phyloP scores from a whole-genome alignment of 2,797 vertebrate genomes.

The Squalus acanthias region DNA sequence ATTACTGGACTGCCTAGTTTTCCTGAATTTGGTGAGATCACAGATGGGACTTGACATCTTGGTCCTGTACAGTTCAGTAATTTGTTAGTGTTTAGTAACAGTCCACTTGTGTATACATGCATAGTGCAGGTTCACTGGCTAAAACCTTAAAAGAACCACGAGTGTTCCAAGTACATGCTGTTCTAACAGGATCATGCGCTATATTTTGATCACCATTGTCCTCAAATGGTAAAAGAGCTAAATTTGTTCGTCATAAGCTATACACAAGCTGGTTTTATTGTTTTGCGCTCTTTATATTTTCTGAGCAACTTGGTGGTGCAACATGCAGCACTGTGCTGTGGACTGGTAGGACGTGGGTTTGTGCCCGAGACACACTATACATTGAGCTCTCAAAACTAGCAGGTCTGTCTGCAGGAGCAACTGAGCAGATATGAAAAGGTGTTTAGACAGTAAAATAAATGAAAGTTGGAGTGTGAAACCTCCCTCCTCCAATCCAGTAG shows the following conservation, averaged over 20 bases:
- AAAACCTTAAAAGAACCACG: neutral
- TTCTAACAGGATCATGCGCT: neutral
- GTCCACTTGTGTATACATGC: neutral
- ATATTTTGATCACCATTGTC: neutral
- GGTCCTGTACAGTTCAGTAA: neutral
- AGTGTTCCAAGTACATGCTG: constrained; percentile 10
- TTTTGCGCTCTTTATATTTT: neutral
- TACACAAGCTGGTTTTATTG: neutral
- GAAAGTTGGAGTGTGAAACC: neutral
- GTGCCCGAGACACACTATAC: neutral
- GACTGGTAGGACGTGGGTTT: neutral
- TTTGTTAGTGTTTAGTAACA: neutral
- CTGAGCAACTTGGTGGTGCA: neutral
- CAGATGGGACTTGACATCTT: neutral
- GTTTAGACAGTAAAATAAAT: neutral
- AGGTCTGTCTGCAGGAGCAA: neutral
- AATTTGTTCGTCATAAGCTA: neutral
- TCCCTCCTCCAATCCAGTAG: neutral
- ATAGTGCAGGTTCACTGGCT: neutral
- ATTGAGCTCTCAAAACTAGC: neutral
- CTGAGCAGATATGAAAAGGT: neutral
- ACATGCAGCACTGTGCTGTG: neutral
- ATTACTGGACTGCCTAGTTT: neutral
- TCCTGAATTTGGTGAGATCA: neutral
- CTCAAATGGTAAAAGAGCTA: neutral